phyloP scores from a whole-genome alignment of 2,113 vertebrate species.

The Microcebus jonahi region DNA sequence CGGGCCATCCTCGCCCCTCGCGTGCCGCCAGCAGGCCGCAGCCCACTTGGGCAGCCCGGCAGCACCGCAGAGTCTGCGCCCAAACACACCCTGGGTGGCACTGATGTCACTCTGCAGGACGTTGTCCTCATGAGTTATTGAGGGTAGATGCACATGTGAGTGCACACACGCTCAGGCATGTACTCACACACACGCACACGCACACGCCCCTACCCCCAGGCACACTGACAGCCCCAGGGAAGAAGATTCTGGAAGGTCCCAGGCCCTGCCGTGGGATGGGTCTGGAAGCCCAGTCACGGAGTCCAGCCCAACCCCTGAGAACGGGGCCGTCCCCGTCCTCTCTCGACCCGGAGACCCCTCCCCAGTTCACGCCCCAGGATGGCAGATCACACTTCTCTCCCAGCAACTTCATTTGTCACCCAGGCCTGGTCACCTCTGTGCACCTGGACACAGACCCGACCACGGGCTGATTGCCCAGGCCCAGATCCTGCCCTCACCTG shows the following conservation, averaged over 20 bases:
- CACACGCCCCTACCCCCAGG: not conserved
- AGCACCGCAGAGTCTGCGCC: not conserved
- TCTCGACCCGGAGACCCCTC: not conserved
- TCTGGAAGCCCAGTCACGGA: not conserved
- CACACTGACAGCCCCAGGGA: no score
- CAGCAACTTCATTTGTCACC: not conserved
- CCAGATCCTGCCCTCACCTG: not conserved
- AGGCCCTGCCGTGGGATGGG: rapidly evolving
- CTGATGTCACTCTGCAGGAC: no score
- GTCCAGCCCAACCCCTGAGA: not conserved
- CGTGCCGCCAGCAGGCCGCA: rapidly evolving
- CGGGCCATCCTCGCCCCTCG: rapidly evolving
- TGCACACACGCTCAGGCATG: not conserved
- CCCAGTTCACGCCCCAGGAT: rapidly evolving
- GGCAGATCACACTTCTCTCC: not conserved
- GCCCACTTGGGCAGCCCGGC: not conserved
- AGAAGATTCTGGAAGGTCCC: not conserved
- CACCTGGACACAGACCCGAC: not conserved
- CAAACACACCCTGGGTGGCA: rapidly evolving
- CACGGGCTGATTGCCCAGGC: rapidly evolving
- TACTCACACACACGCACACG: not conserved
- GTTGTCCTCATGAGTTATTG: not conserved
- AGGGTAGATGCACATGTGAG: not conserved
- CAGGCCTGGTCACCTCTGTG: rapidly evolving
- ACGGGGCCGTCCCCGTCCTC: not conserved